These are phyloP conservation scores for Notospermus geniculatus DNA, from an alignment of 1,140 invertebrate species.

Conservation along the genomic window DNA sequence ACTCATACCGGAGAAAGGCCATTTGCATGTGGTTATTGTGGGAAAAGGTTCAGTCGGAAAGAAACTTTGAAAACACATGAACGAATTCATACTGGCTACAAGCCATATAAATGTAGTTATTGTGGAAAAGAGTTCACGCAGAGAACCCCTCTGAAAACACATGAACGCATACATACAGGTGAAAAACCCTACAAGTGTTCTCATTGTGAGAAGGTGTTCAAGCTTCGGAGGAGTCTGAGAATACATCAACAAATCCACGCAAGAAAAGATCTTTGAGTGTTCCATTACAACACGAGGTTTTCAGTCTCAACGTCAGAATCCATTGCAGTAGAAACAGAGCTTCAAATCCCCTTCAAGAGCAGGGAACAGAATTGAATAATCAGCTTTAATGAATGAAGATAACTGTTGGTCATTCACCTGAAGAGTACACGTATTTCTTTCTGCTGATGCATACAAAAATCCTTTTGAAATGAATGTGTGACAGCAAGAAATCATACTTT, in stretches of 20 bases:
- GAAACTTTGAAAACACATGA: conserved; percentile 30
- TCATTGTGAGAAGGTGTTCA: conserved; percentile 10
- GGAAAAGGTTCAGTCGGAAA: conserved; percentile 50
- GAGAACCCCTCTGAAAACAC: conserved; percentile 47
- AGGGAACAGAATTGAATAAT: too few relatives aligned
- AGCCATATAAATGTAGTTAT: conserved; percentile 49
- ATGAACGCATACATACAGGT: conserved; percentile 38
- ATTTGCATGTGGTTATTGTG: conserved; percentile 36
- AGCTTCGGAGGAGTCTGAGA: background rate
- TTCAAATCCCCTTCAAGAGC: too few relatives aligned
- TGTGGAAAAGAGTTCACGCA: conserved; percentile 54
- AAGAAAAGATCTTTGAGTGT: conserved; percentile 18
- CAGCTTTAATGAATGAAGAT: too few relatives aligned
- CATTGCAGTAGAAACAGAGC: too few relatives aligned
- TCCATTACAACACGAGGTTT: conserved; percentile 13
- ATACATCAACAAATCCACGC: conserved; percentile 16
- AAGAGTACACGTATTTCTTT: too few relatives aligned
- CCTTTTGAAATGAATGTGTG: too few relatives aligned
- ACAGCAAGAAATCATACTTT: too few relatives aligned
- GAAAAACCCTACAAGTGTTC: conserved; percentile 17
- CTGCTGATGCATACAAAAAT: too few relatives aligned
- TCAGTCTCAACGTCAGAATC: background rate
- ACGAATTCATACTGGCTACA: conserved; percentile 53
- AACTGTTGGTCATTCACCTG: too few relatives aligned
- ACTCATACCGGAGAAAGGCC: conserved; percentile 23